Percentiles rank a stretch among this genome's conserved stretches.
These are phyloP conservation scores for Bufo gargarizans DNA, from an alignment of 2,113 vertebrate genomes.

Conservation along the genomic window DNA sequence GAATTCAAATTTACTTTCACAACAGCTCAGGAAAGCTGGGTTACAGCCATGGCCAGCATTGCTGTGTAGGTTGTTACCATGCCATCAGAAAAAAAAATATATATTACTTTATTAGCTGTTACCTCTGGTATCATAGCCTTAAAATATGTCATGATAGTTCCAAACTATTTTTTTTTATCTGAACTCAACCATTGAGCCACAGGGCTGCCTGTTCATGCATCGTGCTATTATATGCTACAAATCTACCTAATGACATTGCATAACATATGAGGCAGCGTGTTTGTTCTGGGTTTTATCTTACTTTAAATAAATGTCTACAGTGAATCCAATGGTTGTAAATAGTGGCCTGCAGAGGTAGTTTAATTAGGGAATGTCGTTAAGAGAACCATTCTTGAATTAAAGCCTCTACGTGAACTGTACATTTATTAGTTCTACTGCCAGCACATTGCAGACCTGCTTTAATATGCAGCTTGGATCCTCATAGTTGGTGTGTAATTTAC, in stretches of 20 bases:
- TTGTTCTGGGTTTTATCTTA: constrained; percentile 36
- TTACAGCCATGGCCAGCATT: too few relatives aligned
- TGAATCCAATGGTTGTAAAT: constrained; percentile 38
- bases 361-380: constrained; percentile 55
- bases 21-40: background rate
- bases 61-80: background rate
- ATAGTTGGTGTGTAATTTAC: constrained; percentile 55
- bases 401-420: constrained; percentile 45
- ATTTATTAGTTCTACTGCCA: constrained; percentile 51
- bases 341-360: constrained; percentile 43
- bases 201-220: too few relatives aligned
- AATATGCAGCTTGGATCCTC: constrained; percentile 42
- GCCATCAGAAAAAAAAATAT: background rate
- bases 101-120: background rate
- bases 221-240: background rate
- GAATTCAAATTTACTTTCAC: too few relatives aligned
- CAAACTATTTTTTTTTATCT: background rate
- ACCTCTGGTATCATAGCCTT: background rate
- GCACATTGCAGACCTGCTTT: constrained; percentile 39
- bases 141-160: background rate
- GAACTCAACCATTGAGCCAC: background rate
- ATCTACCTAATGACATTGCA: constrained; percentile 9
- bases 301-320: constrained; percentile 44
- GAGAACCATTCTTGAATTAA: constrained; percentile 49
- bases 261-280: constrained; percentile 5